Evolutionary conservation across 2,888 invertebrate species (phyloP).

Genomic region (Autographa gamma): DNA sequence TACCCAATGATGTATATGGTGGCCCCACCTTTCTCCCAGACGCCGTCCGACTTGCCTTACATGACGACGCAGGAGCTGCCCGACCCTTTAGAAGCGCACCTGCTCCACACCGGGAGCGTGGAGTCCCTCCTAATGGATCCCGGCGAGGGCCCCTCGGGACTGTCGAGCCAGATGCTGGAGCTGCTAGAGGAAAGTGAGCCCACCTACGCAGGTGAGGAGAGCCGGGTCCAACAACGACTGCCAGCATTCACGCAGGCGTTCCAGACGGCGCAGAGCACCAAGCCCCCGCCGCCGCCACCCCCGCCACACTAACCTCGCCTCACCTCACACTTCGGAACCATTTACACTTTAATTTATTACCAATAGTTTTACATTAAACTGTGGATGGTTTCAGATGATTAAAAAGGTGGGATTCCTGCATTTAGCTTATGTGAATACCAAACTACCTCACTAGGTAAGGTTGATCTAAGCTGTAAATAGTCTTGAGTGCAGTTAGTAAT

Average conservation of each 20-base stretch:
- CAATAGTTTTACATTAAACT: conserved; percentile 39
- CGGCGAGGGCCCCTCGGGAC: conserved; percentile 82
- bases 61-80: conserved; percentile 70
- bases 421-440: conserved; percentile 82
- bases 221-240: conserved; percentile 73
- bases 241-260: conserved; percentile 87
- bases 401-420: conserved; percentile 72
- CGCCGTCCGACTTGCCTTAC: conserved; percentile 74
- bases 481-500: conserved; percentile 77
- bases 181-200: conserved; percentile 74
- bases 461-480: conserved; percentile 85
- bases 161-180: conserved; percentile 80
- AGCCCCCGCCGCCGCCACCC: conserved; percentile 84
- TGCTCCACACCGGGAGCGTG: conserved; percentile 76
- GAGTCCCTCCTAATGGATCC: conserved; percentile 80
- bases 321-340: conserved; percentile 35
- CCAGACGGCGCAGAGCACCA: conserved; percentile 84
- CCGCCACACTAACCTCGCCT: conserved; percentile 78
- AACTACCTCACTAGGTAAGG: conserved; percentile 88
- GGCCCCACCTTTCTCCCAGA: conserved; percentile 73
- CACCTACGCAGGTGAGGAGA: conserved; percentile 73
- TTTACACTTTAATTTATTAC: conserved; percentile 40
- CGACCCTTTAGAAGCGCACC: conserved; percentile 72
- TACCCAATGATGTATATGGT: conserved; percentile 82
- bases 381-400: conserved; percentile 43